These are phyloP conservation scores for Trinorchestia longiramus DNA, from an alignment of 1,140 invertebrate species.

Conservation along the genomic window DNA sequence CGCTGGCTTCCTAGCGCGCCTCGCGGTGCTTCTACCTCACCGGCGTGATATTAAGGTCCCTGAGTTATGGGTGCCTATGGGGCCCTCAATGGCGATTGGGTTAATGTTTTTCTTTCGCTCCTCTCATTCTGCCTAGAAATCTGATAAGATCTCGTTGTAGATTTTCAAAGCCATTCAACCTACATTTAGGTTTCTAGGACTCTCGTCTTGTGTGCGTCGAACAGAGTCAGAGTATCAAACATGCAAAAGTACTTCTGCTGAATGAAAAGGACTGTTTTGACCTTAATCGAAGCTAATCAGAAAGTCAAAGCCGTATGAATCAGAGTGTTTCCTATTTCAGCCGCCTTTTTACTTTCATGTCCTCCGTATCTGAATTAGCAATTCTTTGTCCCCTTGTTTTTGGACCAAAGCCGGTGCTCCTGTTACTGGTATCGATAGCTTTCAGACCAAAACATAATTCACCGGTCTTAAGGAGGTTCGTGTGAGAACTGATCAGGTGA, in stretches of 20 bases:
- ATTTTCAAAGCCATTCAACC: background rate
- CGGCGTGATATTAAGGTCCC: slow-evolving; percentile 11
- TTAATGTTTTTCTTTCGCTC: background rate
- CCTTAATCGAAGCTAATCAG: background rate
- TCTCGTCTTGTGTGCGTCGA: background rate
- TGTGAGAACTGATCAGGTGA: background rate
- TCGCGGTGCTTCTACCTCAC: background rate
- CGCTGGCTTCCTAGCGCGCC: background rate
- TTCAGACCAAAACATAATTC: background rate
- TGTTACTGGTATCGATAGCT: background rate
- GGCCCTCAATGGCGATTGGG: background rate
- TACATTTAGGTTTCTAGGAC: background rate
- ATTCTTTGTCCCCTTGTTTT: background rate
- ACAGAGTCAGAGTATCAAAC: background rate
- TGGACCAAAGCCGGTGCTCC: background rate
- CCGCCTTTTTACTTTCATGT: background rate
- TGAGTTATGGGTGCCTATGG: slow-evolving; percentile 32
- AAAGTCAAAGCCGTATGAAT: background rate
- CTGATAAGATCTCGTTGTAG: background rate
- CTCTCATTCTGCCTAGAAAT: background rate
- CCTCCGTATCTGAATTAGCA: background rate
- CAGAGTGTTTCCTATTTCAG: background rate
- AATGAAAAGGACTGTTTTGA: background rate
- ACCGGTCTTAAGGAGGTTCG: background rate
- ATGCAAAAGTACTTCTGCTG: background rate